A percentile compares a stretch with the other conserved stretches of the same genome.
These are phyloP conservation scores for Pontoporia blainvillei DNA, from an alignment of 2,113 vertebrate genomes.

Conservation along the genomic window DNA sequence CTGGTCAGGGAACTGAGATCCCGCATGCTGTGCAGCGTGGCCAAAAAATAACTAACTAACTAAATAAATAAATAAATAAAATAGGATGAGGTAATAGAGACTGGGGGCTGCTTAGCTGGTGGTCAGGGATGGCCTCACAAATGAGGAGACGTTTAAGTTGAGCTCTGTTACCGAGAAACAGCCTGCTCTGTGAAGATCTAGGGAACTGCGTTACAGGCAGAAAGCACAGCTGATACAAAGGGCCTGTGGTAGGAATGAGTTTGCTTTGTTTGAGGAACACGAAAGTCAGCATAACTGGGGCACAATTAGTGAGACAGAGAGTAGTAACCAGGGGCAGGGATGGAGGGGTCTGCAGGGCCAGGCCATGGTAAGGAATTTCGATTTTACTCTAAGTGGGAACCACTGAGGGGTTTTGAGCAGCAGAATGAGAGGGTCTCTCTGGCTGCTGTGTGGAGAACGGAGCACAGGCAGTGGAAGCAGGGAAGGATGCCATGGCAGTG, in stretches of 20 bases:
- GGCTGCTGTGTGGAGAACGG: neutral
- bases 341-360: neutral
- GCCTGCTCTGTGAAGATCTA: neutral
- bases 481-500: neutral
- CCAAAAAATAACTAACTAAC: too few relatives aligned
- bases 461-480: neutral
- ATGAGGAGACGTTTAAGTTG: neutral
- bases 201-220: neutral
- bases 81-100: neutral
- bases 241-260: neutral
- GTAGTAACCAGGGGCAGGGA: neutral
- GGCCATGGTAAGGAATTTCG: neutral
- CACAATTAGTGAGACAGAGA: neutral
- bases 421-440: neutral
- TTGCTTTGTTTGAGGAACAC: neutral
- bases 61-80: neutral
- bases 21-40: accelerated
- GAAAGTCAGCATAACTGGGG: neutral
- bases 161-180: neutral
- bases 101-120: neutral
- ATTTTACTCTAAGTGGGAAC: neutral
- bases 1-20: too few relatives aligned
- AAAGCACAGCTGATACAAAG: neutral
- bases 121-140: neutral
- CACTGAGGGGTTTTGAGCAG: neutral